These are phyloP conservation scores for Stylophora pistillata DNA, from an alignment of 64 coral and sea anemone genomes.

Conservation along the genomic window DNA sequence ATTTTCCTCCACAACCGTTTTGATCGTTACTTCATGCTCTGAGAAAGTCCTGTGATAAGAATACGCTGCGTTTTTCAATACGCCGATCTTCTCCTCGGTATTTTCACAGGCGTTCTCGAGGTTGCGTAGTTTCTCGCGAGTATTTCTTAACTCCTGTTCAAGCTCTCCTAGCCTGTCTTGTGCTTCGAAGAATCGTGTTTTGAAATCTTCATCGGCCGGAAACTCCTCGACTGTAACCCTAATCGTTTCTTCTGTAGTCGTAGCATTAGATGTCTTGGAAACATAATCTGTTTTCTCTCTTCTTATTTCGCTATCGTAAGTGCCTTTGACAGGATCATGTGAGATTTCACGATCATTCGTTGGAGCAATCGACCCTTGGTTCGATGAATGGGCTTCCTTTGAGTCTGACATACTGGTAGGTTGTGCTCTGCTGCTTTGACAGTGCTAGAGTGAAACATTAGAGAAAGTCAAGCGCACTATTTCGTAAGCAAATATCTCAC, in stretches of 20 bases:
- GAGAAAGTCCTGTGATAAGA: slow-evolving; percentile 48
- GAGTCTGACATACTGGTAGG: slow-evolving; percentile 23
- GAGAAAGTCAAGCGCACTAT: not conserved
- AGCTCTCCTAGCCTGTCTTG: slow-evolving; percentile 67
- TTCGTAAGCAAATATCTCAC: not conserved
- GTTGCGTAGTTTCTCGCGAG: slow-evolving; percentile 63
- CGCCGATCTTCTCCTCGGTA: slow-evolving; percentile 75
- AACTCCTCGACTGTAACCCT: slow-evolving; percentile 14
- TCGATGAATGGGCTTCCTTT: not conserved
- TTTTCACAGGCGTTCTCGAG: slow-evolving; percentile 70
- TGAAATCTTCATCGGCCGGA: slow-evolving; percentile 51
- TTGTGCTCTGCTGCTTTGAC: not conserved
- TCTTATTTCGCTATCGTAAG: not conserved
- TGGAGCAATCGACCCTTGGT: not conserved
- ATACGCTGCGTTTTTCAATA: slow-evolving; percentile 59
- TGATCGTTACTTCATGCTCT: slow-evolving; percentile 63
- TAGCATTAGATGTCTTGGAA: slow-evolving; percentile 4
- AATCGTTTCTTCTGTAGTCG: slow-evolving; percentile 26
- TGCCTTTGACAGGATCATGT: not conserved
- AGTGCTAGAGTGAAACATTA: not conserved
- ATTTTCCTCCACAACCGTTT: slow-evolving; percentile 67
- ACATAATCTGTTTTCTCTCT: slow-evolving; percentile 26
- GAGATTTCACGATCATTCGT: not conserved
- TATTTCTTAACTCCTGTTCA: slow-evolving; percentile 76
- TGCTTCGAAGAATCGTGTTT: slow-evolving; percentile 68